Base-by-base conservation (phyloP, 2,888 invertebrate genomes). In the Vanessa cardui region DNA sequence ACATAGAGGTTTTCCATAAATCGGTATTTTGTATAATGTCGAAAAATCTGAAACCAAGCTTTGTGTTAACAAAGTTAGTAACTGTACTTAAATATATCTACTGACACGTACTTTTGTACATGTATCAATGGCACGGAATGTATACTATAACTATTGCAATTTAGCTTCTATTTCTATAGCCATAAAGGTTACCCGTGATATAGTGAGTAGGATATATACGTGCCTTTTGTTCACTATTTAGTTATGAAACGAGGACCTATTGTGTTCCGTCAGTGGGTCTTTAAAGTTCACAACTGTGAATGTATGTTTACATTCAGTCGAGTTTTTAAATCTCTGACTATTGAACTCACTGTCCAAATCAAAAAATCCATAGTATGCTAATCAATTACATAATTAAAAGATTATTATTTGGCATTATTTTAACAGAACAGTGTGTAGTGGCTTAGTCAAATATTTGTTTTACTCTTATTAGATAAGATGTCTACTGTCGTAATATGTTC, bases 241-340 rank as follows among this genome's bases (percentile, higher is more conserved):
- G 59, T 59, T 59, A 46, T 59, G 46, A 59, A 59, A 59, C 46
- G 46, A 46, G 46, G 26, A 45, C n/a, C 46, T 26, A 59, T 59
- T 59, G 59, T 59, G 45, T 59, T 59, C 45, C 16, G n/a, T 45
- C 59, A 45, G 44, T 59, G 46, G 39, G 58, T 26, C 45, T 46
- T 59, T 59, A 56, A 56, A 56, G 39, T 56, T 18, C 52, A 54
- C 52, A 54, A 54, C 56, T n/a, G 54, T 62, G 45, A 39, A 54
- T 20, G 21, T 64, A 59, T 59, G 18, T 20, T 52, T 64, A 45
- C 59, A 31, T 52, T 59, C 45, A 31, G 12, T 45, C 26, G 6
- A 52, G 52, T 49, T 50, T 20, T 6, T 49, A 49, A 58, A 58
- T 49, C 20, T 56, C 47, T 56, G 58, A 8, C 15, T 64, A 44